Conservation (phyloP, 2,797 vertebrate species). For the Poeciliopsis gracilis region DNA sequence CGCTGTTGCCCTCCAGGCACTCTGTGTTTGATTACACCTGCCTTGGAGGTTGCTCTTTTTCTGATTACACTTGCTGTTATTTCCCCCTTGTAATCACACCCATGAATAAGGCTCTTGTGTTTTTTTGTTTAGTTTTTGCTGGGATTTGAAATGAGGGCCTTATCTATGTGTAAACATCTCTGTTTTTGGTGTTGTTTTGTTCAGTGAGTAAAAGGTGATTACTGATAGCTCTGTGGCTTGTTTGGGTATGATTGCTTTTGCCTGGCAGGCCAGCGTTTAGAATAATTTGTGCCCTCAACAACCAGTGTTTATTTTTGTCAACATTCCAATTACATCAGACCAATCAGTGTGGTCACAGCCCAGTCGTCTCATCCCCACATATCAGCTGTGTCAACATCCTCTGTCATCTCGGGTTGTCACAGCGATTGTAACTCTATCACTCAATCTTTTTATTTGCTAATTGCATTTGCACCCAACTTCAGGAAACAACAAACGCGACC, state of each 20-base stretch:
- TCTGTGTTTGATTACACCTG: slow-evolving; percentile 58
- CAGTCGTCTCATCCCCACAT: slow-evolving; percentile 68
- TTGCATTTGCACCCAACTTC: slow-evolving; percentile 60
- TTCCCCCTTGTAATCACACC: slow-evolving; percentile 38
- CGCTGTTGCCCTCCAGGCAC: slow-evolving; percentile 34
- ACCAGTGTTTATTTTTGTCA: slow-evolving; percentile 76
- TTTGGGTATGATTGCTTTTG: slow-evolving; percentile 67
- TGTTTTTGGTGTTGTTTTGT: slow-evolving; percentile 48
- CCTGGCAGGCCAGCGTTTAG: slow-evolving; percentile 62
- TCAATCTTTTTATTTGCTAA: slow-evolving; percentile 68
- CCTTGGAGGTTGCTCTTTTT: slow-evolving; percentile 57
- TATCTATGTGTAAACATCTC: slow-evolving; percentile 71
- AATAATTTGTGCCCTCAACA: slow-evolving; percentile 68
- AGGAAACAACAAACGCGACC: slow-evolving; percentile 55
- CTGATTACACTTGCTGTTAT: slow-evolving; percentile 52
- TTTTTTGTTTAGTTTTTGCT: slow-evolving; percentile 22
- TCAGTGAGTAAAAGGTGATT: slow-evolving; percentile 35
- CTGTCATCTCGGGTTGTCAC: slow-evolving; percentile 70
- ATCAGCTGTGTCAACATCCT: slow-evolving; percentile 75
- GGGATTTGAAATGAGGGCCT: slow-evolving; percentile 36
- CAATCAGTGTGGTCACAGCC: slow-evolving; percentile 78
- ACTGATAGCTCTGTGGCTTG: slow-evolving; percentile 59
- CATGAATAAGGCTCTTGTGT: slow-evolving; percentile 40
- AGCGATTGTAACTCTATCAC: slow-evolving; percentile 72
- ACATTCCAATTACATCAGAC: slow-evolving; percentile 76